A percentile compares a stretch with the other conserved stretches of the same genome.
These are phyloP conservation scores for Lamproptera curius DNA, from an alignment of 2,888 invertebrate genomes.

Conservation along the genomic window DNA sequence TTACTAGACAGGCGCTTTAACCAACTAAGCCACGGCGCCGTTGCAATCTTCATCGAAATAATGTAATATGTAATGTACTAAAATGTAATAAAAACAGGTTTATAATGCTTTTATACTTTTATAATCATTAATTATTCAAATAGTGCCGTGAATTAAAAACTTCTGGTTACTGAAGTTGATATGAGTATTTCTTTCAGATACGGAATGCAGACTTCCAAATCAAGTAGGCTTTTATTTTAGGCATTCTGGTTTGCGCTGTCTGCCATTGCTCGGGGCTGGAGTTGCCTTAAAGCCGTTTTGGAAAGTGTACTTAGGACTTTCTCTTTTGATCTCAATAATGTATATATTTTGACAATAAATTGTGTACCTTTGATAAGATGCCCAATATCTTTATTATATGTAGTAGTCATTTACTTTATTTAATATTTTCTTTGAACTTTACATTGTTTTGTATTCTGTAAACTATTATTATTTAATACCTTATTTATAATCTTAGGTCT, in stretches of 20 bases:
- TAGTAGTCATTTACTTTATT: too few species aligned
- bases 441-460: too few species aligned
- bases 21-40: conserved; percentile 79
- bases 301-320: conserved; percentile 34
- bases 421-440: too few species aligned
- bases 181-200: conserved; percentile 64
- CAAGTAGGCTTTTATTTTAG: conserved; percentile 78
- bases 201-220: conserved; percentile 81
- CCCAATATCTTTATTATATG: too few species aligned
- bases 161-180: neutral
- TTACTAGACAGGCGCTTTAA: conserved; percentile 79
- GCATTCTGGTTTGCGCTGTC: conserved; percentile 68
- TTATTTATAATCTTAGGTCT: too few species aligned
- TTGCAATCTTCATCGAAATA: too few species aligned
- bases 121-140: too few species aligned
- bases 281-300: conserved; percentile 24
- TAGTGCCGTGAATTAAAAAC: too few species aligned
- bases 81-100: conserved; percentile 41
- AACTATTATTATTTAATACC: too few species aligned
- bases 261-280: conserved; percentile 50
- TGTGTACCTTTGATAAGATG: conserved; percentile 6
- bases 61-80: accelerated
- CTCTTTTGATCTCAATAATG: conserved; percentile 34
- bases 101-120: neutral
- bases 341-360: conserved; percentile 25